Evolutionary conservation across 2,888 invertebrate species (phyloP), one percentile per base, ranked within the genome.

Genomic region (Trachelus iudaicus): DNA sequence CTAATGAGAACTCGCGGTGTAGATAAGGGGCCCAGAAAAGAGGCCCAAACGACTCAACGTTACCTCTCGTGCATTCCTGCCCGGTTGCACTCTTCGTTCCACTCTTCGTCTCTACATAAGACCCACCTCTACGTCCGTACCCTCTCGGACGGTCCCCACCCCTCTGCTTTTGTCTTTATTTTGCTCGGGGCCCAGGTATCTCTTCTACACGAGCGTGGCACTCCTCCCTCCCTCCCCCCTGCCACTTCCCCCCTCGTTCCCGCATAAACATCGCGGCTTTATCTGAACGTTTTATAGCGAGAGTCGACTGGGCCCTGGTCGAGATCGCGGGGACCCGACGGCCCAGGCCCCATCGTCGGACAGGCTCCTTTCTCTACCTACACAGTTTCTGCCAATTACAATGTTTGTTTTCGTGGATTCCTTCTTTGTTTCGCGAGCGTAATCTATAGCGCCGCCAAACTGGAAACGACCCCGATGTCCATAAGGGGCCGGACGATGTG

Each of bases 181-280:
- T 88, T 86, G 85, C 85, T 85, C 85, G 84, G 83, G 82, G 77
- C 80, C 78, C 83, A 84, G 83, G 84, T 84, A 83, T 83, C 81
- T 84, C 83, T 84, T 79, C 75, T 56, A 13, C 75, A 56, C 75
- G 75, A 34, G 30, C 75, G 75, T 73, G 83, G 83, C 83, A 78
- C 82, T 83, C 82, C 69, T 31, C 79, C 81, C 83, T 83, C 81
- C 79, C 81, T n/a, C n/a, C n/a, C n/a, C n/a, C n/a, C n/a, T n/a
- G n/a, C 83, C 83, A 33, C 33, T 33, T 80, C 81, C 80, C 77
- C 78, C 75, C 80, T 81, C 82, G 83, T 85, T 83, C 84, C 82
- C 84, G 85, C 88, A 89, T 90, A 90, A 90, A 90, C 87, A 88
- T 88, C 83, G 87, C 86, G 85, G 87, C 86, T 90, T 89, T 89